Evolutionary conservation across 2,888 invertebrate species (phyloP).

Genomic region (Campoletis raptor): DNA sequence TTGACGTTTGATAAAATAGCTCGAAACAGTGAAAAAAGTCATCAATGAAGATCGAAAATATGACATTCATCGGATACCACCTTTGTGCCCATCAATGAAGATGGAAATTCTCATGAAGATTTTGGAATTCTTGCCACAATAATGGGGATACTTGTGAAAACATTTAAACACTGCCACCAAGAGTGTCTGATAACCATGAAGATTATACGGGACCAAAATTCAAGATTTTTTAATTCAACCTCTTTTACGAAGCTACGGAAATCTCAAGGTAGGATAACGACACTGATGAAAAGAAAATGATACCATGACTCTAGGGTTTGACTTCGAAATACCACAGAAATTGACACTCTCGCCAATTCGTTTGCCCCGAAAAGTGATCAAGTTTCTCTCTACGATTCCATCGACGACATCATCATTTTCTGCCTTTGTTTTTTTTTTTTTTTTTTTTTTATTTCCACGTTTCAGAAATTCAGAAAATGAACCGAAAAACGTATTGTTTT

Average conservation of each 20-base stretch:
- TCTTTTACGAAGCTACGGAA: constrained; percentile 23
- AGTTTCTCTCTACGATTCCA: neutral
- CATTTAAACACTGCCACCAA: neutral
- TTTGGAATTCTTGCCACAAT: neutral
- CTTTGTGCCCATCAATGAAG: constrained; percentile 8
- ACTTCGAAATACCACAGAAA: constrained; percentile 10
- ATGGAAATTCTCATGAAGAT: constrained; percentile 26
- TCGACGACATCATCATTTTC: neutral
- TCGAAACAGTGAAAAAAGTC: neutral
- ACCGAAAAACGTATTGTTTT: neutral
- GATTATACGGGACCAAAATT: constrained; percentile 35
- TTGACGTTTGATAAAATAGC: neutral
- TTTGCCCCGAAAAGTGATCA: neutral
- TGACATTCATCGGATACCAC: neutral
- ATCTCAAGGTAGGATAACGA: constrained; percentile 60
- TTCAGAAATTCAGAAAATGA: constrained; percentile 1
- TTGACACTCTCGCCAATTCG: neutral
- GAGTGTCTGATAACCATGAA: constrained; percentile 39
- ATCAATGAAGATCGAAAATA: constrained; percentile 47
- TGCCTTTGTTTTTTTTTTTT: too few species aligned
- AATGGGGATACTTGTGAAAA: neutral
- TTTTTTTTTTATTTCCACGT: neutral
- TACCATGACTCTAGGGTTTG: neutral
- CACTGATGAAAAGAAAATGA: constrained; percentile 28
- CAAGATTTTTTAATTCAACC: constrained; percentile 35